phyloP scores from a whole-genome alignment of 2,888 invertebrate genomes.

The Cephalotes varians region DNA sequence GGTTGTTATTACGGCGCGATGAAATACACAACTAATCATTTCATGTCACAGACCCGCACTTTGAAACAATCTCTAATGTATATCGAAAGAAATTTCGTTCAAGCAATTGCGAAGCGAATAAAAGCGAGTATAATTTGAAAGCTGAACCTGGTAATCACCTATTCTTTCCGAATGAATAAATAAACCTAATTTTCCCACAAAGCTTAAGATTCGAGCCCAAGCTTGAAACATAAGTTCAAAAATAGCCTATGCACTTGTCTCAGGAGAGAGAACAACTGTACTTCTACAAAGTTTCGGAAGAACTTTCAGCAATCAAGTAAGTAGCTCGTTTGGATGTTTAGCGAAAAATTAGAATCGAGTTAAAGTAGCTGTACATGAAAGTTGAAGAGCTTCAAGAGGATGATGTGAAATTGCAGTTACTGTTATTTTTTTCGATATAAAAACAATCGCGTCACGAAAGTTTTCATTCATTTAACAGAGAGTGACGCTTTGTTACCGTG shows the following conservation, averaged over 20 bases:
- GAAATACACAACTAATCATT: conserved; percentile 23
- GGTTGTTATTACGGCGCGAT: conserved; percentile 8
- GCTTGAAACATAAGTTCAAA: not conserved
- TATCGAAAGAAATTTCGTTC: conserved; percentile 10
- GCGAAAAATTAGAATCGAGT: conserved; percentile 5
- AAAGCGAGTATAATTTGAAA: not conserved
- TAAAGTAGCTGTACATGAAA: not conserved
- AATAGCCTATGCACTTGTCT: not conserved
- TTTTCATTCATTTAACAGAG: conserved; percentile 66
- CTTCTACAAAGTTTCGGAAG: not conserved
- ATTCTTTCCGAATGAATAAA: not conserved
- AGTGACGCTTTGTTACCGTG: conserved; percentile 69
- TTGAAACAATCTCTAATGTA: conserved; percentile 18
- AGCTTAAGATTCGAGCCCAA: not conserved
- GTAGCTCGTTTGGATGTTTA: not conserved
- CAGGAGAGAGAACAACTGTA: not conserved
- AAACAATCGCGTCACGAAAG: conserved; percentile 51
- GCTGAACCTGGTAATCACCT: not conserved
- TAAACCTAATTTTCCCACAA: not conserved
- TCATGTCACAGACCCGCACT: not conserved
- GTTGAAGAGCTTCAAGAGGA: not conserved
- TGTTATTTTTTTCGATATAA: conserved; percentile 49
- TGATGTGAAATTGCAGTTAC: not conserved
- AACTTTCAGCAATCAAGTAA: not conserved
- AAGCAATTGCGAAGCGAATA: not conserved